Percentiles rank a stretch among this genome's conserved stretches.
phyloP scores from a whole-genome alignment of 2,113 vertebrate genomes.

The Herpailurus yagouaroundi region DNA sequence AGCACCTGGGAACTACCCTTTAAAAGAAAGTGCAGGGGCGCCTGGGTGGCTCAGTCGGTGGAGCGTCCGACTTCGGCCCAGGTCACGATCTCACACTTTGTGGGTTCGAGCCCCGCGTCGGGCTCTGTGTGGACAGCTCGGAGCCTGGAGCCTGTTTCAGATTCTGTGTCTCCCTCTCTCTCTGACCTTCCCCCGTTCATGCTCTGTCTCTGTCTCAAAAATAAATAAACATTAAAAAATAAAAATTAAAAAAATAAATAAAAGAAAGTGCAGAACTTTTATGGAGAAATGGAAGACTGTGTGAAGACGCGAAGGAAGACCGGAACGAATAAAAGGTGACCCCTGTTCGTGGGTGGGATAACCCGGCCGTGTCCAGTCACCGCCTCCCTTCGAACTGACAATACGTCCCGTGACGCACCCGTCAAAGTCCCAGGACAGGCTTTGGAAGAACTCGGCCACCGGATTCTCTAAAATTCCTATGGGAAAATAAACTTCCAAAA shows the following conservation, averaged over 20 bases:
- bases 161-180: too few species aligned
- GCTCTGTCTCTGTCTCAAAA: too few species aligned
- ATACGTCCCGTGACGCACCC: fast-evolving
- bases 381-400: fast-evolving
- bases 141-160: too few species aligned
- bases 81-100: too few species aligned
- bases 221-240: too few species aligned
- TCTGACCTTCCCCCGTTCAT: fast-evolving
- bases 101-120: too few species aligned
- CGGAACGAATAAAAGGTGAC: background rate
- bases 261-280: background rate
- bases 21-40: background rate
- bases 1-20: background rate
- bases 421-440: background rate
- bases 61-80: too few species aligned
- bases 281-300: background rate
- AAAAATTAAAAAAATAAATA: too few species aligned
- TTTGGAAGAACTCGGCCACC: background rate
- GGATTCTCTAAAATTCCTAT: fast-evolving
- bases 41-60: too few species aligned
- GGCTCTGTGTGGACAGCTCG: too few species aligned
- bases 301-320: background rate
- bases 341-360: background rate
- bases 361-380: fast-evolving
- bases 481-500: background rate